Conservation (phyloP, 2,113 vertebrate species). For the Dermatemys mawii region DNA sequence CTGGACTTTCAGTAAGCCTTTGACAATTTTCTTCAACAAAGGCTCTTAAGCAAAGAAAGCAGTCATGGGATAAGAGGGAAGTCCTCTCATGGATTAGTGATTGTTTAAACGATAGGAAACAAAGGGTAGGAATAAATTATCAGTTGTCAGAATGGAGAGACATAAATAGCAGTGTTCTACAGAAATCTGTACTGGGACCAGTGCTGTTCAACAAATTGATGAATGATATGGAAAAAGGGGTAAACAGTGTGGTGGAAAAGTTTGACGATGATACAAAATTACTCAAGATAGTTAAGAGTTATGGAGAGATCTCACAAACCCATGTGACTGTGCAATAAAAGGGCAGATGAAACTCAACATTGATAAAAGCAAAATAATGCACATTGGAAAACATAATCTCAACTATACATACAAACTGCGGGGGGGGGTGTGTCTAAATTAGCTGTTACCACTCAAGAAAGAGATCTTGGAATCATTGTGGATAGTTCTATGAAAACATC, state of each 20-base stretch:
- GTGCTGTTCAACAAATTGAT: not conserved
- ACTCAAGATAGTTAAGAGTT: not conserved
- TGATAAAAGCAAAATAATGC: not conserved
- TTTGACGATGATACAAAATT: too few species aligned
- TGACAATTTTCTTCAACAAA: not conserved
- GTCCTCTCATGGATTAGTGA: not conserved
- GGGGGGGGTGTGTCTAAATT: too few species aligned
- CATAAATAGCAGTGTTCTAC: not conserved
- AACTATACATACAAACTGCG: not conserved
- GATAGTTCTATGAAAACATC: not conserved
- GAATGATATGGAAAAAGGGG: not conserved
- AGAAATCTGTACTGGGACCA: not conserved
- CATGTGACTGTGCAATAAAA: not conserved
- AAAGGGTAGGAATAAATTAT: not conserved
- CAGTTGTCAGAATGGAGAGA: not conserved
- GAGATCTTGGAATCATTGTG: not conserved
- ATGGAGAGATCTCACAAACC: not conserved
- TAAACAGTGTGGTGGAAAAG: not conserved
- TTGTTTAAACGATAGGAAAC: not conserved
- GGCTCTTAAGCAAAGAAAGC: not conserved
- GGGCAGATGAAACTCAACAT: not conserved
- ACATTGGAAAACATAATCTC: not conserved
- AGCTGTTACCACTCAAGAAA: not conserved
- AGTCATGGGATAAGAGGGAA: not conserved
- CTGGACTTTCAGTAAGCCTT: not conserved